Percentiles rank a stretch among this genome's conserved stretches.
These are phyloP conservation scores for Aphidoletes aphidimyza DNA, from an alignment of 2,888 invertebrate genomes.

Conservation along the genomic window DNA sequence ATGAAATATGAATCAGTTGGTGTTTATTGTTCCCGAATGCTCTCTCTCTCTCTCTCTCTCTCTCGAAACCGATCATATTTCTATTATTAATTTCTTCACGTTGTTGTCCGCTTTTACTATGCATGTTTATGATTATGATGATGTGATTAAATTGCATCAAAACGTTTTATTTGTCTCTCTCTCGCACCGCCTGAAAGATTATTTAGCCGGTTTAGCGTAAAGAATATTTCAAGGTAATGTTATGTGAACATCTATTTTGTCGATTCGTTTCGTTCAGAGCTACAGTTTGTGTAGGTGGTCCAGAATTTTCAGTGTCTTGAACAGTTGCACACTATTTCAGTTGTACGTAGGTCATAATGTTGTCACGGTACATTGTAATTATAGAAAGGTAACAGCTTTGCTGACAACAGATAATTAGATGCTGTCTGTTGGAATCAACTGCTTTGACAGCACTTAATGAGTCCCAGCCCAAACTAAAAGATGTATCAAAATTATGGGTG, in stretches of 20 bases:
- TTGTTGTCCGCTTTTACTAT: not conserved
- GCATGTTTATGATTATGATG: slow-evolving; percentile 41
- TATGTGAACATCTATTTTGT: slow-evolving; percentile 3
- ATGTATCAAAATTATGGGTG: not conserved
- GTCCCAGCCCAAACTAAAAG: not conserved
- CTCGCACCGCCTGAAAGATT: not conserved
- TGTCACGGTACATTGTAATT: not conserved
- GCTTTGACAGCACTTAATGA: slow-evolving; percentile 17
- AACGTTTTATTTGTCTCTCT: not conserved
- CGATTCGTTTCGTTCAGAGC: not conserved
- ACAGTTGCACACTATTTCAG: not conserved
- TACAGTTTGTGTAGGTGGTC: no score
- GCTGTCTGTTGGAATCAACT: not conserved
- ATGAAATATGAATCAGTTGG: slow-evolving; percentile 51
- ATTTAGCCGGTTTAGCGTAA: no score
- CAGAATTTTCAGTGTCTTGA: not conserved
- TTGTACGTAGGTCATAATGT: slow-evolving; percentile 6
- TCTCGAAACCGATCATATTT: not conserved
- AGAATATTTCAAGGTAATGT: no score
- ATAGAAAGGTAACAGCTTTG: not conserved
- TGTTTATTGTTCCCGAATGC: not conserved
- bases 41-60: not conserved
- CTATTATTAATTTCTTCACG: not conserved
- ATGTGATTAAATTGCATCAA: slow-evolving; percentile 46
- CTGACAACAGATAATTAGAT: not conserved